Conservation (phyloP, 2,888 invertebrate genomes). For the Apodemia zela region DNA sequence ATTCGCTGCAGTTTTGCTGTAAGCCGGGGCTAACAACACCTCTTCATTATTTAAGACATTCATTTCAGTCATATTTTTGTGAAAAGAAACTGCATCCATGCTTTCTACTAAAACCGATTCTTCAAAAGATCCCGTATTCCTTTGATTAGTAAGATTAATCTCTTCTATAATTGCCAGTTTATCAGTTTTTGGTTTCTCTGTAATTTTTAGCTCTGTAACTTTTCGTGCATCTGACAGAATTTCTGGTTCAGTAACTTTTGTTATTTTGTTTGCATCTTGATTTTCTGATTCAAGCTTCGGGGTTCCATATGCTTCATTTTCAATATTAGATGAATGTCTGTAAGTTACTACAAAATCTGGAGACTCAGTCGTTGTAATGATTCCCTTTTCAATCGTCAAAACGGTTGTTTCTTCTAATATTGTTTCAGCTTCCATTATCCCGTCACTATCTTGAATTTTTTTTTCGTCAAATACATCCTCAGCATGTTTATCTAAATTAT, state of each 20-base stretch:
- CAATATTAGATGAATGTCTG: background rate
- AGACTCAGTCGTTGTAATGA: background rate
- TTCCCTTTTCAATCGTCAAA: too few relatives aligned
- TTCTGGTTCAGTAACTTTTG: background rate
- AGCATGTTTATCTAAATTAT: too few relatives aligned
- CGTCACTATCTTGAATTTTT: background rate
- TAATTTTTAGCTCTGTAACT: background rate
- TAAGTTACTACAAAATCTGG: background rate
- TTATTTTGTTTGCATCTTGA: background rate
- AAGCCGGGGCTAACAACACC: background rate
- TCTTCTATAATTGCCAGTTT: background rate
- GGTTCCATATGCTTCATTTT: background rate
- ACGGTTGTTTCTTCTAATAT: too few relatives aligned
- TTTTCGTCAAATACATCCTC: too few relatives aligned
- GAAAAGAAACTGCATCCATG: background rate
- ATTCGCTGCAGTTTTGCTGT: background rate
- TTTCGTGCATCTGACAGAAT: background rate
- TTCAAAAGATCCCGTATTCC: background rate
- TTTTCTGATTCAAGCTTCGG: background rate
- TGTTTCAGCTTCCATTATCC: background rate
- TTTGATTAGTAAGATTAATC: background rate
- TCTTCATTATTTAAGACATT: background rate
- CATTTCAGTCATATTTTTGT: background rate
- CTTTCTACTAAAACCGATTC: slow-evolving; percentile 1
- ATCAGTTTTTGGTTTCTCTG: background rate